Evolutionary conservation across 2,797 vertebrate species (phyloP).

Genomic region (Melanotaenia boesemani): DNA sequence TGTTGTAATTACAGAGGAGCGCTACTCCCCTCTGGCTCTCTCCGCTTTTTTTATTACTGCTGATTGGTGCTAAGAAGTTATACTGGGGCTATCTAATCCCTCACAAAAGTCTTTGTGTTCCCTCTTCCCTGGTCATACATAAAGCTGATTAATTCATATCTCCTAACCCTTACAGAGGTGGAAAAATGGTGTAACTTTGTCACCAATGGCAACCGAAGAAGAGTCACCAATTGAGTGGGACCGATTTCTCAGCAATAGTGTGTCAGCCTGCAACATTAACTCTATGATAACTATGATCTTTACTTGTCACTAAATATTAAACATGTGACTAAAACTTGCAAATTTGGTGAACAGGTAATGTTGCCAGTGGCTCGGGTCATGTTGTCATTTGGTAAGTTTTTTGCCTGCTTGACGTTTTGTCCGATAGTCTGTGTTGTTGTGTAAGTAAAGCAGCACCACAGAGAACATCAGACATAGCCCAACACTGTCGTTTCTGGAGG

Average conservation of each 20-base stretch:
- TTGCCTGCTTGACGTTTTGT: constrained; percentile 23
- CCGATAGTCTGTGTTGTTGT: constrained; percentile 55
- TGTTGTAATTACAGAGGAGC: constrained; percentile 90
- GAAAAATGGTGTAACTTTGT: constrained; percentile 41
- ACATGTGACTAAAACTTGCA: background rate
- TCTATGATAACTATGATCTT: background rate
- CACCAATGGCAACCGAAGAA: constrained; percentile 23
- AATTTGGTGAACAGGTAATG: constrained; percentile 25
- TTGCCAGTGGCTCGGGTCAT: constrained; percentile 11
- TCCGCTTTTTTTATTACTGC: constrained; percentile 69
- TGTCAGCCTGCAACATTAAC: background rate
- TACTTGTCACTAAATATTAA: background rate
- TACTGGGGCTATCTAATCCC: constrained; percentile 68
- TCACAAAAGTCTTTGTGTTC: constrained; percentile 66
- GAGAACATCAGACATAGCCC: constrained; percentile 59
- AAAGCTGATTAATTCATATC: constrained; percentile 66
- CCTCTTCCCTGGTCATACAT: constrained; percentile 59
- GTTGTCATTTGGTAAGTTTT: constrained; percentile 12
- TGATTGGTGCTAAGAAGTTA: constrained; percentile 80
- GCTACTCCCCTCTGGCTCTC: constrained; percentile 73
- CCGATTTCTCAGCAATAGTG: constrained; percentile 1
- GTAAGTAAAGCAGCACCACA: constrained; percentile 54
- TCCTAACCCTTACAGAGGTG: constrained; percentile 60
- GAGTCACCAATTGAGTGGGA: constrained; percentile 30
- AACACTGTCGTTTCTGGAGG: constrained; percentile 55